Evolutionary conservation across 2,888 invertebrate species (phyloP).

Genomic region (Lottia gigantea): DNA sequence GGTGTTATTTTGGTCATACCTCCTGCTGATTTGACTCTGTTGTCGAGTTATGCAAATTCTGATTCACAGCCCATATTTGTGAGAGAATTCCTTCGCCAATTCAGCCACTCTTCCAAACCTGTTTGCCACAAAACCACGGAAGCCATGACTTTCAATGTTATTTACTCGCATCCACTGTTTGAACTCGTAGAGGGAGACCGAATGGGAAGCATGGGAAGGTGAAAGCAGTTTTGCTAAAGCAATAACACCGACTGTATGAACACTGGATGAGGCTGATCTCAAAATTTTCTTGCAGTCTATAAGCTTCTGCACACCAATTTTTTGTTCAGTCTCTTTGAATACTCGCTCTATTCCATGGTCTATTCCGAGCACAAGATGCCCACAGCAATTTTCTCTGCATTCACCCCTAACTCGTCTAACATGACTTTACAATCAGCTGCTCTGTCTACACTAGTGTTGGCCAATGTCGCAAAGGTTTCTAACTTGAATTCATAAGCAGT

Average conservation of each 20-base stretch:
- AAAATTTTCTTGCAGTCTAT: no score
- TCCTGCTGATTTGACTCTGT: not conserved
- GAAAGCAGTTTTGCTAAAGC: not conserved
- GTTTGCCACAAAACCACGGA: not conserved
- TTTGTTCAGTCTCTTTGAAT: not conserved
- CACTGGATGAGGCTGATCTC: no score
- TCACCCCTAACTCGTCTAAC: not conserved
- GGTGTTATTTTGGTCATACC: not conserved
- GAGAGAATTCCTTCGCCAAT: not conserved
- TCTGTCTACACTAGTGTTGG: not conserved
- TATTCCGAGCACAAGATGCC: not conserved
- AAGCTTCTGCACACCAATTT: not conserved
- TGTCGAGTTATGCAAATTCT: not conserved
- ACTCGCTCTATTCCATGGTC: not conserved
- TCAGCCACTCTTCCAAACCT: not conserved
- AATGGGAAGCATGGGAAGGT: not conserved
- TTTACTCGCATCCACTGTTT: not conserved
- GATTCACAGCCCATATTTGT: slow-evolving; percentile 5
- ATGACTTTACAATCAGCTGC: not conserved
- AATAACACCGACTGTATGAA: not conserved
- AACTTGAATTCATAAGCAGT: slow-evolving; percentile 1
- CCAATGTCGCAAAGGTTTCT: not conserved
- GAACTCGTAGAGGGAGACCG: not conserved
- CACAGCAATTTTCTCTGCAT: slow-evolving; percentile 2
- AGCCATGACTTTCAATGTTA: not conserved